Base-by-base conservation (phyloP, 2,113 vertebrate genomes). In the Halcyon senegalensis region DNA sequence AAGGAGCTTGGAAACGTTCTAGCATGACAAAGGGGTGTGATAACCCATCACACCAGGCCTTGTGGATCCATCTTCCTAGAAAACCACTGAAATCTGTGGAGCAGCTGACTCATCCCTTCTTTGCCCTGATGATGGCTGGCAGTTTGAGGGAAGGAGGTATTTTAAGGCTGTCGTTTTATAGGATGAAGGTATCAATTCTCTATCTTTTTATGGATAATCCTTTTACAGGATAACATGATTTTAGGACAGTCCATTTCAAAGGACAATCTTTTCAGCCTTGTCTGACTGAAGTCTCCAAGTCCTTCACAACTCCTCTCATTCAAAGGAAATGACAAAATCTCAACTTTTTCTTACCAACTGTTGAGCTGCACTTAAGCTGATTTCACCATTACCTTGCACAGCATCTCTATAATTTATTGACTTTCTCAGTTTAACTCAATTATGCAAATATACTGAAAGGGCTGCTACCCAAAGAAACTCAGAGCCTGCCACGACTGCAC, bases 211-310 rank as follows among this genome's bases (percentile, higher is more conserved):
- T 23, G 33, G 70, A 56, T 94, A 95, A 96, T 94, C 87, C 73
- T 82, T 25, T 96, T 90, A 94, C 0, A 19, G 62, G 81, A 94
- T 84, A 93, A 97, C 35, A 13, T 35, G 62, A 93, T 96, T 95
- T 93, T 74, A 95, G 81, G 64, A 86, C 58, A 82, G 82, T 53
- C 59, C 68, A 44, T 87, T 93, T 75, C 67, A 89, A 92, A 94
- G 66, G 64, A 88, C 58, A 66, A 39, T 80, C 86, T 80, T 94
- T 81, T 88, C 91, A 67, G 58, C 64, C 58, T 72, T 84, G 69
- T 37, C 31, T 51, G 43, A 35, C 48, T 58, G 62, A 66, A 91
- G 56, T 37, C 35, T 64, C 30, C 12, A 46, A 41, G 62, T 58
- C 35, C 64, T 86, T 70, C 41, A 9, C 46, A 84, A 78, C 33